These are phyloP conservation scores for Distichodus sexfasciatus DNA, from an alignment of 2,797 vertebrate genomes.

Conservation along the genomic window DNA sequence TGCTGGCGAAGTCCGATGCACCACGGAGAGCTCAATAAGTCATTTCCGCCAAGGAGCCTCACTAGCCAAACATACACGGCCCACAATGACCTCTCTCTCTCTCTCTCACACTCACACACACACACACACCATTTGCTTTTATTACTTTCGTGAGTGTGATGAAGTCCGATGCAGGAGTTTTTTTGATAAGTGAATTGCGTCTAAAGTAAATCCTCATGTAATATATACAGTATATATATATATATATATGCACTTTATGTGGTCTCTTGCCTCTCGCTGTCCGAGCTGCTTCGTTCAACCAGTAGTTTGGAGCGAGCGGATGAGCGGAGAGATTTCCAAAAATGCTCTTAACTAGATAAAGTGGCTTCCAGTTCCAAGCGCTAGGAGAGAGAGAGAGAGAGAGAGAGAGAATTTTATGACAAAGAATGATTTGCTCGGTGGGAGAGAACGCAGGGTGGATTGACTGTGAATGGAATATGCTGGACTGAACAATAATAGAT, in stretches of 20 bases:
- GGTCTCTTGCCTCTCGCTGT: neutral
- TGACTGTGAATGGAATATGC: constrained; percentile 19
- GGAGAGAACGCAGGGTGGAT: constrained; percentile 22
- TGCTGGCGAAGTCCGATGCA: constrained; percentile 34
- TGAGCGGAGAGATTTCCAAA: neutral
- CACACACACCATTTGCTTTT: no score
- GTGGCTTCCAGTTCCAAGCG: constrained; percentile 10
- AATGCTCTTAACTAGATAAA: constrained; percentile 7
- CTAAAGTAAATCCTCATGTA: neutral
- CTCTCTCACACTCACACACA: no score
- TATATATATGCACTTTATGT: neutral
- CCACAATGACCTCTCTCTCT: constrained; percentile 7
- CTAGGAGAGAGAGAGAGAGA: neutral
- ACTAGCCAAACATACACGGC: constrained; percentile 23
- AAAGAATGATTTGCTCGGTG: constrained; percentile 21
- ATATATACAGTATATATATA: neutral
- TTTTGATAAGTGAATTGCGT: neutral
- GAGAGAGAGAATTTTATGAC: neutral
- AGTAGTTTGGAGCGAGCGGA: neutral
- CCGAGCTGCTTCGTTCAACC: neutral
- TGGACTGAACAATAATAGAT: constrained; percentile 14
- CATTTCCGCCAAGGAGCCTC: constrained; percentile 35
- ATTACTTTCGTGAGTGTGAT: constrained; percentile 16
- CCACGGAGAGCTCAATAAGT: constrained; percentile 38
- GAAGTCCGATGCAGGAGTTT: neutral